Evolutionary conservation across 2,888 invertebrate genomes (phyloP), one percentile per base, ranked within the genome.

Genomic region (Germaria angustata): DNA sequence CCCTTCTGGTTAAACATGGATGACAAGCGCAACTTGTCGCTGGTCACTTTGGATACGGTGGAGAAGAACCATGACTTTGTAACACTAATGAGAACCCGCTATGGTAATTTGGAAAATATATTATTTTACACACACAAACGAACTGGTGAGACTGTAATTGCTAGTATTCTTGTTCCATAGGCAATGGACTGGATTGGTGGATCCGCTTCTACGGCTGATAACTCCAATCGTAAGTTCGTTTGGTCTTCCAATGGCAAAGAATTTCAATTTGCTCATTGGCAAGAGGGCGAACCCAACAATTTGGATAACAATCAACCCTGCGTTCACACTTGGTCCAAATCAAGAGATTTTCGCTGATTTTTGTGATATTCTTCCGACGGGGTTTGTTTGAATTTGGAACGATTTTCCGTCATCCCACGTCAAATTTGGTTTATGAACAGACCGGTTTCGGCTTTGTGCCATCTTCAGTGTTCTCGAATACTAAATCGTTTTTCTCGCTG

Each of bases 181-280:
- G n/a, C n/a, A n/a, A n/a, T 61, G 17, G 69, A 78, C 69, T 78
- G 77, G 77, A 69, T 78, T 44, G 77, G 77, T 9, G 69, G n/a
- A 17, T 53, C 69, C 2, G 77, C 13, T n/a, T 78, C 61, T 0
- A 69, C 69, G 0, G 61, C 77, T 24, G 36, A 63, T 36, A 44
- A 71, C 0, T 53, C 61, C 3, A 3, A 28, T 4, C 61, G 77
- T n/a, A 78, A 78, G 55, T 78, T 78, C 28, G 77, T 63, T 28
- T 78, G 69, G 77, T 11, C 36, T 32, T 69, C 77, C 1, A 69
- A 46, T 55, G 77, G 77, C 1, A 55, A 46, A 46, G 22, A 61
- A 24, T 63, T 78, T n/a, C 22, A 63, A 20, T 78, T 63, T 41
- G 63, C 53, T 11, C 39, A 69, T 24, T 78, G 77, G 77, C 51